Base-by-base conservation (phyloP, 2,797 vertebrate species). In the Onychomys leucogaster region DNA sequence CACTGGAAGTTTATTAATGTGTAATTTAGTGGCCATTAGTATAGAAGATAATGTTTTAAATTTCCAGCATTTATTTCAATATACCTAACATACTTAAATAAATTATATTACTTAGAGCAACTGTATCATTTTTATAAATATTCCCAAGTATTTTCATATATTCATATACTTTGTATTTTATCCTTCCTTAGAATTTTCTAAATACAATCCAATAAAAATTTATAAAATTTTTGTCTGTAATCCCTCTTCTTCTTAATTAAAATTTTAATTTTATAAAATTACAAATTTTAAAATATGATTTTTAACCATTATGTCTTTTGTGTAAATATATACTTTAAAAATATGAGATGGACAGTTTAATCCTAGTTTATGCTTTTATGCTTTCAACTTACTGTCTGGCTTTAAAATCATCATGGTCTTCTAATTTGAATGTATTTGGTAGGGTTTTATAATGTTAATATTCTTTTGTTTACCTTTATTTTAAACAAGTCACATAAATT, bases 401-500 rank as follows among this genome's bases (percentile, higher is more conserved):
- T 55, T 43, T 85, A 57, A 49, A 85, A 49, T 16, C 23, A 59
- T 46, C 69, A 19, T 14, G 7, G 41, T 85, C 63, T 94, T 69
- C 69, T 84, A 88, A 86, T 69, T 63, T 88, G 10, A 65, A 94
- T 94, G 21, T 73, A 90, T 92, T 94, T 17, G 81, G 12, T 77
- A 49, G 43, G 29, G 21, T 43, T 65, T 46, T 65, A 65, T 77
- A 6, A 69, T 59, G 41, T 95, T 90, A 49, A 11, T 41, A 61
- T 52, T 6, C 1, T 84, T 89, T 89, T 77, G 13, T 34, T 2
- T 57, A 92, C 83, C 27, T 89, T 81, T 81, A 25, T 67, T 84
- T 84, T 87, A 78, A 83, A 27, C 34, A 52, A 34, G 29, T 63
- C n/a, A 77, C 19, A 86, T 87, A 13, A 21, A 89, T 59, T 81